These are phyloP conservation scores for cat (Felis catus) DNA, from an alignment of 2,113 vertebrate species.

Conservation along the genomic window F.catus_Fca126_mat1.0 CM031417.1:106342501-106343000, in stretches of 20 bases:
- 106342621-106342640: neutral
- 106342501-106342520: neutral
- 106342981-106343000: neutral
- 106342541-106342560: neutral
- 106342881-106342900: neutral
- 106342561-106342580: neutral
- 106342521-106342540: neutral
- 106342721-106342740: neutral
- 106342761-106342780: neutral
- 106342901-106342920: neutral
- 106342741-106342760: neutral
- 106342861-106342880: neutral
- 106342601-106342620: neutral
- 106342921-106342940: neutral
- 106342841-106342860: neutral
- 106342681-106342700: neutral
- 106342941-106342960: neutral
- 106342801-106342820: neutral
- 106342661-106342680: neutral
- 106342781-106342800: neutral
- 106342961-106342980: neutral
- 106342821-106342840: neutral
- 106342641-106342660: neutral
- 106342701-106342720: neutral
- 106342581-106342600: neutral